Evolutionary conservation across 2,113 vertebrate genomes (phyloP).

Genomic region (Parotia lawesii): DNA sequence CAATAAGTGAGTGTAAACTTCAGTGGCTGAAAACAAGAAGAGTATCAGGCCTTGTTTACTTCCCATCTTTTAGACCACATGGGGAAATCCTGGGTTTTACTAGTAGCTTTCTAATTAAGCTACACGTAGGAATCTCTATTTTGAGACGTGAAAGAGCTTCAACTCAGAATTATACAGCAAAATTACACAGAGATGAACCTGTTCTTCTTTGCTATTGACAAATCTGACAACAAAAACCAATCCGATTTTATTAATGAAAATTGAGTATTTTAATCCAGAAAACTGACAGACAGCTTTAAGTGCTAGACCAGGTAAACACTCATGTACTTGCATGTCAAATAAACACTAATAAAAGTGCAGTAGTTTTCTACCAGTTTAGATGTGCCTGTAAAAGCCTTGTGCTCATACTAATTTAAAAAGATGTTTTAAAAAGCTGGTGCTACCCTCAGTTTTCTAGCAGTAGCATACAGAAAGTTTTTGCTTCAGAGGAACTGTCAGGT

Average conservation of each 20-base stretch:
- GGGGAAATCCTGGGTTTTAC: not conserved
- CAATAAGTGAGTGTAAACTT: not conserved
- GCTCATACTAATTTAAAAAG: not conserved
- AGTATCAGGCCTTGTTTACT: not conserved
- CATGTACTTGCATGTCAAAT: not conserved
- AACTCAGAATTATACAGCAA: not conserved
- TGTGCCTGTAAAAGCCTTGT: not conserved
- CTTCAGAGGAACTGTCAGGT: fast-evolving
- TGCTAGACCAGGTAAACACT: not conserved
- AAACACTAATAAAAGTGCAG: not conserved
- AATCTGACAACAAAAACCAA: not conserved
- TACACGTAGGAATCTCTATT: not conserved
- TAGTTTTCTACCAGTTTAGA: not conserved
- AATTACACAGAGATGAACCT: not conserved
- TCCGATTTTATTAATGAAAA: not conserved
- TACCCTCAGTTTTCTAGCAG: not conserved
- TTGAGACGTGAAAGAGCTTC: not conserved
- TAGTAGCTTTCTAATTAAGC: not conserved
- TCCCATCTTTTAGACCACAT: not conserved
- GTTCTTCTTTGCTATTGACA: not conserved
- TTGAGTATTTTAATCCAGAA: not conserved
- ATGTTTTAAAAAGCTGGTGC: not conserved
- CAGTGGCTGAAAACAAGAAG: not conserved
- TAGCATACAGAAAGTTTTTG: not conserved
- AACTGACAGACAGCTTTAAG: not conserved